Conservation (phyloP, 2,113 vertebrate species). For the Ceyx margarethae region DNA sequence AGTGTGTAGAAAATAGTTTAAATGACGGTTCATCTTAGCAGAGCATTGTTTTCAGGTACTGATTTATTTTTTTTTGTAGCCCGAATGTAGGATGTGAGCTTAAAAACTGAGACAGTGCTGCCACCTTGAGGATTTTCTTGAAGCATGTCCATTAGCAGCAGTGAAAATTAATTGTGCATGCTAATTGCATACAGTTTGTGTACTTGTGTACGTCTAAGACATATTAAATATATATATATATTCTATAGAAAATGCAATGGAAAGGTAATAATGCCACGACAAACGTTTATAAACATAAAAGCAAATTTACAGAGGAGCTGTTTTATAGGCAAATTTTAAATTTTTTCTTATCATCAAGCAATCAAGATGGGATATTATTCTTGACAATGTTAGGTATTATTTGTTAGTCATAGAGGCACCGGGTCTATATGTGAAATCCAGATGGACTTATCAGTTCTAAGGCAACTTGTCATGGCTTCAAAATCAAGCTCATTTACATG, state of each 20-base stretch:
- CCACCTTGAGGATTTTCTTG: conserved; percentile 67
- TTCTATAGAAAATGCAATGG: not conserved
- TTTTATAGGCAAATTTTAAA: not conserved
- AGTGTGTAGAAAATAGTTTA: not conserved
- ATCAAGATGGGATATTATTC: not conserved
- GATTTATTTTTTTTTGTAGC: not conserved
- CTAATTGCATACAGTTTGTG: not conserved
- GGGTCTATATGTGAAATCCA: not conserved
- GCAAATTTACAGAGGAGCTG: not conserved
- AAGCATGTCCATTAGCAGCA: not conserved
- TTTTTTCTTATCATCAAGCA: not conserved
- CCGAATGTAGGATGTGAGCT: fast-evolving
- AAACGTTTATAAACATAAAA: not conserved
- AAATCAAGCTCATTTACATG: not conserved
- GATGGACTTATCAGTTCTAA: not conserved
- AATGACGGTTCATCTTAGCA: not conserved
- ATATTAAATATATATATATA: not conserved
- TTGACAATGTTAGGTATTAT: not conserved
- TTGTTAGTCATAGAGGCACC: not conserved
- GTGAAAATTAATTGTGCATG: not conserved
- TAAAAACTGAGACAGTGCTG: conserved; percentile 68
- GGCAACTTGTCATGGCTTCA: not conserved
- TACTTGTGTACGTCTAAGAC: not conserved
- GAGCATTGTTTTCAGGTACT: not conserved
- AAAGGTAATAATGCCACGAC: not conserved